These are phyloP conservation scores for Polydrusus cervinus DNA, from an alignment of 2,888 invertebrate species.

Conservation along the genomic window DNA sequence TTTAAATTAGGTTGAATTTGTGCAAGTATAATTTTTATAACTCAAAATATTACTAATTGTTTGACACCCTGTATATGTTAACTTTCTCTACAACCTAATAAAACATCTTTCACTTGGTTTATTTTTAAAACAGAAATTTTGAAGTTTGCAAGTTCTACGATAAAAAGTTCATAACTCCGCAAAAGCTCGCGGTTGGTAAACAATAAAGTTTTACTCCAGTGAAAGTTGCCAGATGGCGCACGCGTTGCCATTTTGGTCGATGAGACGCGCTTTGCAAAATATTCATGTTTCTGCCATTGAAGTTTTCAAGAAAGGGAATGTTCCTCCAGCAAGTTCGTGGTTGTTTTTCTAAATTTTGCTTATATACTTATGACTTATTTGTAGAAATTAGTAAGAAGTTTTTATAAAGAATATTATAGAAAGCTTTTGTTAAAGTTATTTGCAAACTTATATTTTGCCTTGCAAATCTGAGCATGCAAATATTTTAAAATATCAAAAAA, in stretches of 20 bases:
- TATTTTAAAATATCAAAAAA: too few relatives aligned
- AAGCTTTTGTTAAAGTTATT: neutral
- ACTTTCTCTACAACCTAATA: neutral
- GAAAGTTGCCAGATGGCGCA: conserved; percentile 37
- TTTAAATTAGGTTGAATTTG: too few relatives aligned
- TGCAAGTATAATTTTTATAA: too few relatives aligned
- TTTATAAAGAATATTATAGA: neutral
- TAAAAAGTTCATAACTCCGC: conserved; percentile 11
- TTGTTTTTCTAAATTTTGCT: conserved; percentile 18
- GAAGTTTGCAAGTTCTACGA: conserved; percentile 3
- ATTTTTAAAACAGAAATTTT: conserved; percentile 2
- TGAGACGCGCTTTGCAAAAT: conserved; percentile 37
- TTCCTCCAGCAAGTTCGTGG: conserved; percentile 8
- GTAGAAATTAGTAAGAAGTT: neutral
- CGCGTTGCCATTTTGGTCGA: conserved; percentile 42
- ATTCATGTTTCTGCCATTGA: conserved; percentile 39
- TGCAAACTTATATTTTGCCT: too few relatives aligned
- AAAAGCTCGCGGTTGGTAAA: conserved; percentile 28
- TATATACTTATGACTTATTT: neutral
- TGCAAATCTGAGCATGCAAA: too few relatives aligned
- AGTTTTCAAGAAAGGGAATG: conserved; percentile 20
- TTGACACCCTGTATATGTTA: neutral
- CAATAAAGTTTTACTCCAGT: conserved; percentile 23
- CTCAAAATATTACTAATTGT: too few relatives aligned
- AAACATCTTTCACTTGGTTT: conserved; percentile 7